These are phyloP conservation scores for Drosophila quadrilineata DNA, from an alignment of 1,140 invertebrate genomes.

Conservation along the genomic window DNA sequence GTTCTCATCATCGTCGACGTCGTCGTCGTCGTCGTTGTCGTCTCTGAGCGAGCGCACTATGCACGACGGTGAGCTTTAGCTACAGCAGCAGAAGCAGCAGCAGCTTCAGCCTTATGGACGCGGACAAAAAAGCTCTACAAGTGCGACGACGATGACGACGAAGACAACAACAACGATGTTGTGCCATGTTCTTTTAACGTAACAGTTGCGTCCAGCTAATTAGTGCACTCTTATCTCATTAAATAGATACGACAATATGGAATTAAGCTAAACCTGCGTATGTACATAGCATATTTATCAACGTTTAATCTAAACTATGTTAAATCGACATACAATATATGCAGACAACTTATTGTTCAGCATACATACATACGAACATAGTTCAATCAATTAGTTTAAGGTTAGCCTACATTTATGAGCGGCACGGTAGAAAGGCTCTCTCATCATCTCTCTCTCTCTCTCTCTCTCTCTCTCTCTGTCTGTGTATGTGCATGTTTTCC, in stretches of 20 bases:
- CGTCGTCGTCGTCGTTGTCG: not conserved
- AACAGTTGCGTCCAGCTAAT: constrained; percentile 8
- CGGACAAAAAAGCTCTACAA: constrained; percentile 43
- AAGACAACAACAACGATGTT: constrained; percentile 23
- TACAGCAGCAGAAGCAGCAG: no score
- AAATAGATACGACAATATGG: not conserved
- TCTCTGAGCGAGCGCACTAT: not conserved
- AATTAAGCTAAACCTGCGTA: no score
- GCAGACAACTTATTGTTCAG: no score
- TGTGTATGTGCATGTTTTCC: not conserved
- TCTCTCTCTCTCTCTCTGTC: not conserved
- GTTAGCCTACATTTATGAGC: constrained; percentile 19
- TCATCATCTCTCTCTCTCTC: not conserved
- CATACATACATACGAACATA: not conserved
- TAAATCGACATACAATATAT: no score
- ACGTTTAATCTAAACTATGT: no score
- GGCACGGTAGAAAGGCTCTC: constrained; percentile 2
- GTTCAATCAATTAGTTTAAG: not conserved
- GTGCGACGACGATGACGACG: constrained; percentile 17
- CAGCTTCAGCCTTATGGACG: constrained; percentile 24
- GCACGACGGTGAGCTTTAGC: constrained; percentile 22
- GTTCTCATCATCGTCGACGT: constrained; percentile 3
- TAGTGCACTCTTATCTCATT: not conserved
- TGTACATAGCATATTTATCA: no score
- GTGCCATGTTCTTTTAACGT: constrained; percentile 11